Conservation (phyloP, 2,888 invertebrate genomes). For the Oscheius sp. region DNA sequence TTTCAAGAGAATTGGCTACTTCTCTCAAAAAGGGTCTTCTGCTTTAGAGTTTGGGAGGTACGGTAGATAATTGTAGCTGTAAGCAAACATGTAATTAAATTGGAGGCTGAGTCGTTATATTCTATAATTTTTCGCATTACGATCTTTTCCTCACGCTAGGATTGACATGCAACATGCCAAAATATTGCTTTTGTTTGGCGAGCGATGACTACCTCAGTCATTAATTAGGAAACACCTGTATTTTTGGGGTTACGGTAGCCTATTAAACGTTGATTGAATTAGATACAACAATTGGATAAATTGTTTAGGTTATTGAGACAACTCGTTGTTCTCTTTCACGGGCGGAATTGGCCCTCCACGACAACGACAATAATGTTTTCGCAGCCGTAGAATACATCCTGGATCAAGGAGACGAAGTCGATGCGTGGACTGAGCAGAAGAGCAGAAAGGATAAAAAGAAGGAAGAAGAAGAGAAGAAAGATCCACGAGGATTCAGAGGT, state of each 20-base stretch:
- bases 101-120: no score
- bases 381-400: conserved; percentile 60
- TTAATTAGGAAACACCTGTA: no score
- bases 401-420: conserved; percentile 49
- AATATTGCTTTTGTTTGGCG: no score
- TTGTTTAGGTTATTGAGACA: conserved; percentile 62
- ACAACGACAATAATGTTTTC: conserved; percentile 58
- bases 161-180: no score
- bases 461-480: conserved; percentile 39
- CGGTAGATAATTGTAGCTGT: no score
- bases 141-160: no score
- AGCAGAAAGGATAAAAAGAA: conserved; percentile 58
- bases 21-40: no score
- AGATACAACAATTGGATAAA: background rate
- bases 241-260: background rate
- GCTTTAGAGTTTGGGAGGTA: no score
- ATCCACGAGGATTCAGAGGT: background rate
- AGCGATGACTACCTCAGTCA: no score
- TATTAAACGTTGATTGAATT: background rate
- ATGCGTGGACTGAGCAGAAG: conserved; percentile 61
- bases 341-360: conserved; percentile 64
- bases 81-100: no score
- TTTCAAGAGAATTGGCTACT: no score
- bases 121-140: no score
- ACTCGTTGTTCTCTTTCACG: conserved; percentile 62